Base-by-base conservation (phyloP, 1,140 invertebrate genomes). In the Dufourea novaeangliae region DNA sequence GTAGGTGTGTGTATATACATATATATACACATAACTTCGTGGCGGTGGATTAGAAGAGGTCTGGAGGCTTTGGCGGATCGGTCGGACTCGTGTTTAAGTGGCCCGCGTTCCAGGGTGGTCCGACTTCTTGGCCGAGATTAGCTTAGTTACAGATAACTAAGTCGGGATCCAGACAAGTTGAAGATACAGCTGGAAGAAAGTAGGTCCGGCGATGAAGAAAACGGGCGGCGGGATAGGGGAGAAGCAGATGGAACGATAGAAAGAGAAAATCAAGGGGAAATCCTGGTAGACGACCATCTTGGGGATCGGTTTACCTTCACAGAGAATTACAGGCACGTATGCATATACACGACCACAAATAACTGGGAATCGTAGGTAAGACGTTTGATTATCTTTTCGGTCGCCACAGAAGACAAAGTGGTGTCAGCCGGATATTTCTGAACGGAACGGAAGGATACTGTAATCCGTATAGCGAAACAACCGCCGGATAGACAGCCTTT, bases 61-160 rank as follows among this genome's bases (percentile, higher is more conserved):
- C 80, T 83, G 77, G 85, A 79, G 74, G 86, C 86, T 89, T 90
- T 90, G 71, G 83, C 67, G 76, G 87, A 89, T 90, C 84, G 84
- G 86, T 87, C 78, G 80, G 86, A 88, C 87, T 88, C 86, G 87
- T 90, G 88, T 90, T 84, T 78, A 78, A 88, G 81, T 81, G 81
- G 86, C 76, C 44, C 61, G 39, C 34, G 63, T 52, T 54, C 44
- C 22, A 14, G 74, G 7, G 34, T 73, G 34, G 52, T 71, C 88
- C 83, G 85, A 80, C 85, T 89, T 85, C 83, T 86, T 87, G 86
- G 77, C 76, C 71, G 80, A 89, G 88, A 90, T 90, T 89, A 90
- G 86, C 86, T 90, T 86, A 87, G 88, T 90, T 89, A 89, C 82
- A 87, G 88, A 90, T 89, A 89, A 89, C 88, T 81, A 74, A 87